Percentiles rank a stretch among this genome's conserved stretches.
Evolutionary conservation across 2,797 vertebrate genomes (phyloP).

Genomic region (Sylvia borin): DNA sequence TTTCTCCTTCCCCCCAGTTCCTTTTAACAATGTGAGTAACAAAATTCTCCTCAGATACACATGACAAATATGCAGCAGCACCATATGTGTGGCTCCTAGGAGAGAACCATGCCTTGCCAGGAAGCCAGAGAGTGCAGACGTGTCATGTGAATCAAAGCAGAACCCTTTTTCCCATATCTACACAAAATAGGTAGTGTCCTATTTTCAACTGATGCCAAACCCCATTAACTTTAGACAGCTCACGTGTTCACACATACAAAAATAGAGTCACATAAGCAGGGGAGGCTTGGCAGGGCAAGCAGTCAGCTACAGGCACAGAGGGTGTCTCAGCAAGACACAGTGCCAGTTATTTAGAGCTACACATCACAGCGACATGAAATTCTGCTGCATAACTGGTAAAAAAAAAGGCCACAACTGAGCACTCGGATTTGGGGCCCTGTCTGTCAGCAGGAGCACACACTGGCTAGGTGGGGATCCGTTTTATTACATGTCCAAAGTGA

Average conservation of each 20-base stretch:
- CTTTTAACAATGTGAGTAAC: neutral
- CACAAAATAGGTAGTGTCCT: neutral
- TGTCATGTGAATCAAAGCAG: neutral
- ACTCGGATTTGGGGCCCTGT: neutral
- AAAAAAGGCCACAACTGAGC: neutral
- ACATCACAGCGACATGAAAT: neutral
- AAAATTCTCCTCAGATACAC: conserved; percentile 5
- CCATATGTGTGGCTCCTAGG: neutral
- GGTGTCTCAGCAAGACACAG: neutral
- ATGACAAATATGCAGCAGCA: neutral
- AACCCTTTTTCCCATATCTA: neutral
- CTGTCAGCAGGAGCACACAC: neutral
- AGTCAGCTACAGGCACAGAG: neutral
- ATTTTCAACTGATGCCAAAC: neutral
- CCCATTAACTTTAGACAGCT: conserved; percentile 22
- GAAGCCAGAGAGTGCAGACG: neutral
- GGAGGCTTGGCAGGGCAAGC: conserved; percentile 33
- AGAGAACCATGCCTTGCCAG: neutral
- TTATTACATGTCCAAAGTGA: neutral
- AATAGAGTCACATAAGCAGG: conserved; percentile 38
- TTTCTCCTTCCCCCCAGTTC: neutral
- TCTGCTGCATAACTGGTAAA: neutral
- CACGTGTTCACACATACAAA: conserved; percentile 26
- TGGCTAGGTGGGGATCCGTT: neutral
- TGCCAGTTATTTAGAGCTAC: neutral